Evolutionary conservation across 2,888 invertebrate species (phyloP), one percentile per base, ranked within the genome.

Genomic region (Eupithecia tripunctaria): DNA sequence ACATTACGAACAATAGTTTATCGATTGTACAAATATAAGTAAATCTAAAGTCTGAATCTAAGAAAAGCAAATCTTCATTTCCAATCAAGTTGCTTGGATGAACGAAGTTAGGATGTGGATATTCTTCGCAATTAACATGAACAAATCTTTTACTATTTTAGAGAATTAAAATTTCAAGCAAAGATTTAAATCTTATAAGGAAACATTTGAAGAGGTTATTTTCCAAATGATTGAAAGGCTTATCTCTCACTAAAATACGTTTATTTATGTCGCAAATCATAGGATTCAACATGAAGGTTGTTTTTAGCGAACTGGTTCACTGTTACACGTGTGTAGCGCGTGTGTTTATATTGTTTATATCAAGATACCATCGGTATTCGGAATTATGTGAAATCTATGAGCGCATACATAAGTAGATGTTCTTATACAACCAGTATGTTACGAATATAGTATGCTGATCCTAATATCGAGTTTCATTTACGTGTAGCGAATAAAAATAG

Each of bases 271-370:
- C 25, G 66, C 73, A 71, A 67, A 73, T 77, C 72, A 76, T 65
- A 72, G 43, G 76, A 77, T 79, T 77, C 7, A 77, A 71, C 63
- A 65, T 60, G 76, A 76, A 76, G 74, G 73, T 72, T 77, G 69
- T 7, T 56, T 75, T 74, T 69, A 69, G 36, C 78, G 72, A 63
- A 65, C 70, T 71, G 67, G 69, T 74, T 70, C 56, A 12, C 62
- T 51, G 47, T 38, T 6, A 29, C 32, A 68, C 60, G 60, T 47
- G 12, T 43, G 60, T 36, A 69, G 32, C 27, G 15, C 29, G n/a
- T 32, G 27, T 36, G n/a, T 36, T n/a, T 36, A 36, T 36, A 32
- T 29, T 63, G 29, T 63, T n/a, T 36, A 36, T 63, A 63, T 3
- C 51, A 51, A 59, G 25, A 59, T 29, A 60, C 29, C 18, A 27